phyloP scores from a whole-genome alignment of 1,140 invertebrate species.

The Aphelinus atriplicis region DNA sequence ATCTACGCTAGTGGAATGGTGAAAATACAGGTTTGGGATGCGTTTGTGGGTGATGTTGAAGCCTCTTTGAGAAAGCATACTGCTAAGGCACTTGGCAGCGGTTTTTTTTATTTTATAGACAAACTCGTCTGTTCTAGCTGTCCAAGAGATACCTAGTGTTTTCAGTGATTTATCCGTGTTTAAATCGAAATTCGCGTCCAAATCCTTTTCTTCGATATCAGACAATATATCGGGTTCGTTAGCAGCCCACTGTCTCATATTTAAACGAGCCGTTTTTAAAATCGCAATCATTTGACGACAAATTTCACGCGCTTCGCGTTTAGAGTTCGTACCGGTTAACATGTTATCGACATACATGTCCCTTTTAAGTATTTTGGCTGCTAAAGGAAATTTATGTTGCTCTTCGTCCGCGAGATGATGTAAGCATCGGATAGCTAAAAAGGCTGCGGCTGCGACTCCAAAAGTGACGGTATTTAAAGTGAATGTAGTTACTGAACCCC shows the following conservation, averaged over 20 bases:
- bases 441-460: constrained; percentile 37
- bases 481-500: not conserved
- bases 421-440: constrained; percentile 31
- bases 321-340: constrained; percentile 50
- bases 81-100: no score
- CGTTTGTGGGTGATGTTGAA: no score
- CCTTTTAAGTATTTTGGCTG: constrained; percentile 42
- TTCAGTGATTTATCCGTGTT: not conserved
- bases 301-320: constrained; percentile 47
- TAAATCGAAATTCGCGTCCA: not conserved
- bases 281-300: constrained; percentile 43
- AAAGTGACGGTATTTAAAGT: constrained; percentile 46
- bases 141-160: not conserved
- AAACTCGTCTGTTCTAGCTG: not conserved
- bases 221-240: not conserved
- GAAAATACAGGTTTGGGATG: no score
- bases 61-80: no score
- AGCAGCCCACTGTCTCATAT: not conserved
- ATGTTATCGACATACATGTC: constrained; percentile 63
- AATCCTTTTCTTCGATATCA: not conserved
- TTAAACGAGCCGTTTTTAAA: constrained; percentile 45
- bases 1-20: no score
- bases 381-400: constrained; percentile 41
- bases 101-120: not conserved
- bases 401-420: constrained; percentile 28